Evolutionary conservation across 2,888 invertebrate species (phyloP).

Genomic region (Cephonodes hylas): DNA sequence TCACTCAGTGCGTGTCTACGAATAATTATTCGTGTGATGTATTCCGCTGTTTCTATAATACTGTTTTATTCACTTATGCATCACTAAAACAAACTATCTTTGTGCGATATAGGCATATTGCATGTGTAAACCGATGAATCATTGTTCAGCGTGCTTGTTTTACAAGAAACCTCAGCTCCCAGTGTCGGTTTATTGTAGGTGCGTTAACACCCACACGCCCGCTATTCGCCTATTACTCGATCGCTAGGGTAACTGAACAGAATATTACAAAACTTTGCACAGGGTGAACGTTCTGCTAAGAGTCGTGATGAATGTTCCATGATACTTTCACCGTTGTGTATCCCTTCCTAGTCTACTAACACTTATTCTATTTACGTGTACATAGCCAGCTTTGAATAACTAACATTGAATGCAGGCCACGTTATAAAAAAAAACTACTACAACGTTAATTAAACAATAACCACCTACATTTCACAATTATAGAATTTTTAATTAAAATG

Average conservation of each 20-base stretch:
- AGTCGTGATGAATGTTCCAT: background rate
- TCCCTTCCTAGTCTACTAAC: background rate
- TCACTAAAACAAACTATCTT: background rate
- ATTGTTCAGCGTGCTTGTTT: background rate
- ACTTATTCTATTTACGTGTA: background rate
- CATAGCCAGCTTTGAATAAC: too few relatives aligned
- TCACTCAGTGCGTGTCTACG: background rate
- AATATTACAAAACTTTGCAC: constrained; percentile 9
- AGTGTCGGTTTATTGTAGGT: background rate
- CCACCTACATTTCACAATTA: too few relatives aligned
- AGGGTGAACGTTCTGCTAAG: constrained; percentile 13
- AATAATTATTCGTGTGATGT: background rate
- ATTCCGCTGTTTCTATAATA: background rate
- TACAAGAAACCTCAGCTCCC: background rate
- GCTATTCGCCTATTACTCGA: constrained; percentile 21
- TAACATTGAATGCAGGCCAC: too few relatives aligned
- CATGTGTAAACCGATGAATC: constrained; percentile 1
- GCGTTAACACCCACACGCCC: constrained; percentile 35
- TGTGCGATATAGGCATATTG: background rate
- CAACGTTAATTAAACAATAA: too few relatives aligned
- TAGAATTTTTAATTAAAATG: too few relatives aligned
- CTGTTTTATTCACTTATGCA: background rate
- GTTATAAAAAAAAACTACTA: too few relatives aligned
- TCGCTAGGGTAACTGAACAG: background rate
- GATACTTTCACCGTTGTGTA: constrained; percentile 22